phyloP scores from a whole-genome alignment of 2,888 invertebrate species.

The Diogma glabrata region DNA sequence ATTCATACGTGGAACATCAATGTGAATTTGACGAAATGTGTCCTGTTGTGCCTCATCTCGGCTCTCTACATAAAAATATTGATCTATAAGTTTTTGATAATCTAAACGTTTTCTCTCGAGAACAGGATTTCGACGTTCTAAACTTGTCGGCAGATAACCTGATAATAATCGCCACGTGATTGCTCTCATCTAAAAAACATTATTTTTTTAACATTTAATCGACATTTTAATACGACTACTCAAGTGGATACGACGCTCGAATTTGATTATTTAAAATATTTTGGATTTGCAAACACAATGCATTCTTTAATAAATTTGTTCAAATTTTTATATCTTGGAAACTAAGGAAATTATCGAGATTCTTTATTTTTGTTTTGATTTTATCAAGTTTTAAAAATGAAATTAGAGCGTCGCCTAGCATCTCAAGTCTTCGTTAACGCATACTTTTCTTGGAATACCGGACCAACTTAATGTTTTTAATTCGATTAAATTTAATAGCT shows the following conservation, averaged over 20 bases:
- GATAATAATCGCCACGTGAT: slow-evolving; percentile 56
- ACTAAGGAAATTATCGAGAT: too few species aligned
- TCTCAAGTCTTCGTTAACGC: too few species aligned
- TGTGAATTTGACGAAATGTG: slow-evolving; percentile 91
- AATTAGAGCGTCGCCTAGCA: too few species aligned
- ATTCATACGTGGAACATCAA: slow-evolving; percentile 99
- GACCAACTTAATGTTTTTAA: slow-evolving; percentile 90
- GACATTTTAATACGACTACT: too few species aligned
- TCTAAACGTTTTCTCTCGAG: slow-evolving; percentile 87
- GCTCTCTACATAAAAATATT: slow-evolving; percentile 89
- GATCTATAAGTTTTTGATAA: slow-evolving; percentile 88
- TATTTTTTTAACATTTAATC: slow-evolving; percentile 9
- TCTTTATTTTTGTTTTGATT: too few species aligned
- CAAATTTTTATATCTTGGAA: too few species aligned
- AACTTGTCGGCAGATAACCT: slow-evolving; percentile 88
- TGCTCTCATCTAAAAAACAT: slow-evolving; percentile 40
- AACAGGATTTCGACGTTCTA: slow-evolving; percentile 77
- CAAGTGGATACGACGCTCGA: too few species aligned
- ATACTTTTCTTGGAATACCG: slow-evolving; percentile 87
- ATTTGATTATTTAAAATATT: too few species aligned
- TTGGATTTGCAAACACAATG: too few species aligned
- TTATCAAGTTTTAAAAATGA: too few species aligned
- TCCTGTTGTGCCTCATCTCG: slow-evolving; percentile 73
- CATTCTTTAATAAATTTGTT: too few species aligned
- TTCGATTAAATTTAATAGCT: slow-evolving; percentile 72